Evolutionary conservation across 2,113 vertebrate species (phyloP).

Genomic region (Galbula dea): DNA sequence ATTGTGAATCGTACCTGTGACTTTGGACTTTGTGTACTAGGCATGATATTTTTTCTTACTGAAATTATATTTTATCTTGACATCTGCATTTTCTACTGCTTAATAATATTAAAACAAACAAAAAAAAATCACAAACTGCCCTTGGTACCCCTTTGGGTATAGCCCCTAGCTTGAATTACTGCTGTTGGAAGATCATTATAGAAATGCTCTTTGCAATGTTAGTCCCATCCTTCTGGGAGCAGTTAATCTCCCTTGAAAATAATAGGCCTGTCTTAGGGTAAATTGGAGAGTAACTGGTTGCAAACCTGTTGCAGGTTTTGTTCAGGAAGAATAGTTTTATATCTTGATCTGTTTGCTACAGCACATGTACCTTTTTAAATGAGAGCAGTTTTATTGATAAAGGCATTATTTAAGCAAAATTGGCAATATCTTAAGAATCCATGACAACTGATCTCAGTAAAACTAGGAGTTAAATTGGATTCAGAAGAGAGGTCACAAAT

Average conservation of each 20-base stretch:
- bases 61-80: background rate
- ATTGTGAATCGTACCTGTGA: background rate
- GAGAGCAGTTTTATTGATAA: background rate
- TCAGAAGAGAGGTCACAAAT: background rate
- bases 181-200: background rate
- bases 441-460: background rate
- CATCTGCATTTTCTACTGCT: background rate
- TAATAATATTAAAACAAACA: background rate
- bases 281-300: background rate
- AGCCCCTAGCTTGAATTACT: background rate
- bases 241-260: background rate
- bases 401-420: background rate
- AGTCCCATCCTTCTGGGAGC: background rate
- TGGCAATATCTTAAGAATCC: background rate
- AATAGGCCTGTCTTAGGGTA: background rate
- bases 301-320: background rate
- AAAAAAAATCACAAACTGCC: background rate
- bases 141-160: background rate
- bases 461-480: background rate
- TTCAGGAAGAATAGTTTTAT: background rate
- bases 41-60: background rate
- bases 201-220: background rate
- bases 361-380: background rate
- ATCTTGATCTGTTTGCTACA: background rate
- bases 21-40: background rate